Percentiles rank a stretch among this genome's conserved stretches.
phyloP scores from a whole-genome alignment of 2,888 invertebrate genomes.

The Coelinius sp. region DNA sequence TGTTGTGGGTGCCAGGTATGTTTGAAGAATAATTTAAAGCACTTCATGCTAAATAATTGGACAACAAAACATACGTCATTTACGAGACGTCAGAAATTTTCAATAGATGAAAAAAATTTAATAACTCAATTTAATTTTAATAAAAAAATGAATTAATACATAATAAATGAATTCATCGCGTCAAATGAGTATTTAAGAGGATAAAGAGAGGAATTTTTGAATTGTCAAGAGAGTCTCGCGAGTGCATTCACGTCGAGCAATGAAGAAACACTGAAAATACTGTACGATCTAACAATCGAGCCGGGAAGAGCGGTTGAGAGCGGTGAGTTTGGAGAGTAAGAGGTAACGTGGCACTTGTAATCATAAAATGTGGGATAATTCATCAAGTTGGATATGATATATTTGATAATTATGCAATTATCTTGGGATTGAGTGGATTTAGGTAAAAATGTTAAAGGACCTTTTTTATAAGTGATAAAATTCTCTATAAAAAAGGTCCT shows the following conservation, averaged over 20 bases:
- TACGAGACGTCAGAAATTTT: neutral
- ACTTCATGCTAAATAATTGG: constrained; percentile 55
- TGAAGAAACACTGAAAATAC: constrained; percentile 43
- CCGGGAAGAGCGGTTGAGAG: neutral
- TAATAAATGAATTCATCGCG: neutral
- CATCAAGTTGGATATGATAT: neutral
- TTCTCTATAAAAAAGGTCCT: no score
- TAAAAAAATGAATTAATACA: no score
- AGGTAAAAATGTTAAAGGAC: no score
- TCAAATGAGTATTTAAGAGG: neutral
- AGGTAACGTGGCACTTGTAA: neutral
- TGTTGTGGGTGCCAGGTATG: constrained; percentile 67
- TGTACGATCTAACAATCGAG: neutral
- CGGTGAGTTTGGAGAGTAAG: neutral
- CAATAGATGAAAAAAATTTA: no score
- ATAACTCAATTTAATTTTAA: no score
- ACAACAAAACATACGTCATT: neutral
- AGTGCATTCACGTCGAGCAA: constrained; percentile 37
- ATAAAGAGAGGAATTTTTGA: neutral
- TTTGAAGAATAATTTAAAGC: constrained; percentile 65
- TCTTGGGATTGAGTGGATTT: no score
- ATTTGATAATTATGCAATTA: neutral
- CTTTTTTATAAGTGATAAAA: no score
- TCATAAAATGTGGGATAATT: neutral
- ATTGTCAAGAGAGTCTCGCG: constrained; percentile 6